These are phyloP conservation scores for Brachypterus glaber DNA, from an alignment of 2,888 invertebrate genomes.

Conservation along the genomic window DNA sequence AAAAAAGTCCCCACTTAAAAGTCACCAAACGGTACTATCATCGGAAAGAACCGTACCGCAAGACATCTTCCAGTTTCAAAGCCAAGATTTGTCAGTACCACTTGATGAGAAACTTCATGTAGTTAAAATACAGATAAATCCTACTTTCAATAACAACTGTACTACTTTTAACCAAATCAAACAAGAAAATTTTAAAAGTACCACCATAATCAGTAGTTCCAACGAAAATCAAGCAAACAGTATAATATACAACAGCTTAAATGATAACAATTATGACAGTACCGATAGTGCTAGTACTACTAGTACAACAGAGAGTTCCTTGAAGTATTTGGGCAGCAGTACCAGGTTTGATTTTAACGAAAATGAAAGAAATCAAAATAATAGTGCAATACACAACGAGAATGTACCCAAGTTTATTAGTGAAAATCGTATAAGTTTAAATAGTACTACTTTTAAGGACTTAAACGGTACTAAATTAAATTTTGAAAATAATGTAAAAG, in stretches of 20 bases:
- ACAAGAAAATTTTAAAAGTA: neutral
- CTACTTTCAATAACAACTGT: slow-evolving; percentile 28
- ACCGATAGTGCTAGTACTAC: neutral
- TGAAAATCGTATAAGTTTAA: slow-evolving; percentile 4
- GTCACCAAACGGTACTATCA: slow-evolving; percentile 42
- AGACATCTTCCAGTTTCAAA: slow-evolving; percentile 33
- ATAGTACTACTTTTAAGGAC: slow-evolving; percentile 8
- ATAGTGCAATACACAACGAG: too few relatives aligned
- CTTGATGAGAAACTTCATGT: slow-evolving; percentile 47
- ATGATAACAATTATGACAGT: slow-evolving; percentile 5
- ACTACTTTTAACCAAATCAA: too few relatives aligned
- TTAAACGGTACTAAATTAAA: too few relatives aligned
- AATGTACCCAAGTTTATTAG: slow-evolving; percentile 1
- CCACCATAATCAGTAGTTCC: slow-evolving; percentile 12
- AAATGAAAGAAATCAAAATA: too few relatives aligned
- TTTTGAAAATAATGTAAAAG: too few relatives aligned
- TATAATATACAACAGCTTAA: slow-evolving; percentile 11
- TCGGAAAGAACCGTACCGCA: slow-evolving; percentile 27
- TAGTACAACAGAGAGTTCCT: too few relatives aligned
- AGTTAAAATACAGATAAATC: slow-evolving; percentile 62
- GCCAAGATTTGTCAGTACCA: slow-evolving; percentile 32
- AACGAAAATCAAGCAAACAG: slow-evolving; percentile 7
- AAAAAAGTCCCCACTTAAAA: slow-evolving; percentile 20
- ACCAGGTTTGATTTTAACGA: too few relatives aligned
- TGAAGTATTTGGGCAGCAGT: too few relatives aligned